phyloP scores from a whole-genome alignment of 1,140 invertebrate genomes.

The Vanessa tameamea region DNA sequence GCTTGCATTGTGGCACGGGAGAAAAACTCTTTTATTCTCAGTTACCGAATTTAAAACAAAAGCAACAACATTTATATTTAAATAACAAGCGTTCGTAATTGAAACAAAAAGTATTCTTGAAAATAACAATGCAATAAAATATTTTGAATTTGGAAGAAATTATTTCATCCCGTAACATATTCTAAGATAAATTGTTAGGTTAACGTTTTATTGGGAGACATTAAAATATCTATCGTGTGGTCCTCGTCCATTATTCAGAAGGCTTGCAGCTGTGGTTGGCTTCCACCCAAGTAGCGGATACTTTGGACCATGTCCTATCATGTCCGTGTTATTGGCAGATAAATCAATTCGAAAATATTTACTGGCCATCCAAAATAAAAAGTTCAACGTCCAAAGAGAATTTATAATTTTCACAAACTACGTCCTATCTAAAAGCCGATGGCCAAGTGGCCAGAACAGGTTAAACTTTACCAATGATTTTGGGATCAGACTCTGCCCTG shows the following conservation, averaged over 20 bases:
- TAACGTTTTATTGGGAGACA: conserved; percentile 38
- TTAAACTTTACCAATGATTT: too few relatives aligned
- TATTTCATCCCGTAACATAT: conserved; percentile 19
- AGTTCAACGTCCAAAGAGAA: neutral
- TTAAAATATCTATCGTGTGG: conserved; percentile 38
- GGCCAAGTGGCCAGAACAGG: too few relatives aligned
- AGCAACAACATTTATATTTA: neutral
- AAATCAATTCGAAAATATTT: conserved; percentile 9
- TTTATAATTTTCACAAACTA: neutral
- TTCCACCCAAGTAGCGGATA: conserved; percentile 32
- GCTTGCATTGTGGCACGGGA: neutral
- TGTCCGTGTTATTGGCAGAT: conserved; percentile 14
- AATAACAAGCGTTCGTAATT: neutral
- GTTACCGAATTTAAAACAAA: neutral
- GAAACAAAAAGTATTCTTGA: neutral
- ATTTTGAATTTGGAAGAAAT: conserved; percentile 10
- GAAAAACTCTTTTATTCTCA: neutral
- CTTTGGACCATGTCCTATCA: conserved; percentile 33
- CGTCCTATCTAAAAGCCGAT: too few relatives aligned
- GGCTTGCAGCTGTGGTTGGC: conserved; percentile 38
- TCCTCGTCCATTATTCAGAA: conserved; percentile 39
- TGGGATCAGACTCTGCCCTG: too few relatives aligned
- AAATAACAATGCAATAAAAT: neutral
- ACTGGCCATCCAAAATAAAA: neutral
- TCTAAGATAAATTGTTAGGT: conserved; percentile 36